Evolutionary conservation across 2,888 invertebrate genomes (phyloP).

Genomic region (Orthosia gothica): DNA sequence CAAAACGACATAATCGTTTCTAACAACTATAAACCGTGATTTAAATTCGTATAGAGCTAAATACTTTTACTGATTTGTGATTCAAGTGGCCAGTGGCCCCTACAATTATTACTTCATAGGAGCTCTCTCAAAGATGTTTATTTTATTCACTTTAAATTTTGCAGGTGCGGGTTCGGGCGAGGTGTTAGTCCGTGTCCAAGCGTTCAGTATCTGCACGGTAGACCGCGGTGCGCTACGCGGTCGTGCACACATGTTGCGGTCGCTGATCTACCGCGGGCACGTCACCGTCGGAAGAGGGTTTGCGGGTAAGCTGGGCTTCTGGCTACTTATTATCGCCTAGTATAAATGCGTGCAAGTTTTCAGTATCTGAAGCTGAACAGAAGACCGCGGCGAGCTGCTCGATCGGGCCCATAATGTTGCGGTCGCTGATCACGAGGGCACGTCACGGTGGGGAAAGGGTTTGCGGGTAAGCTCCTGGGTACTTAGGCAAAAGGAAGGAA

Average conservation of each 20-base stretch:
- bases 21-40: too few species aligned
- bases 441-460: conserved; percentile 84
- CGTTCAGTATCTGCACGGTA: conserved; percentile 84
- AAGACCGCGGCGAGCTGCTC: conserved; percentile 83
- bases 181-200: conserved; percentile 86
- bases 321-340: not conserved
- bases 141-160: not conserved
- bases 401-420: conserved; percentile 80
- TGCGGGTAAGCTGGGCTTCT: conserved; percentile 74
- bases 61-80: too few species aligned
- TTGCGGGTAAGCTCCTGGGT: conserved; percentile 4
- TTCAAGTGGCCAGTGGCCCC: too few species aligned
- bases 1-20: too few species aligned
- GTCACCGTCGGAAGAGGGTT: conserved; percentile 86
- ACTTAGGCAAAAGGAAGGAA: not conserved
- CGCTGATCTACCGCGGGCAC: conserved; percentile 74
- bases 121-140: not conserved
- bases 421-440: conserved; percentile 76
- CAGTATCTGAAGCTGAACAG: conserved; percentile 77
- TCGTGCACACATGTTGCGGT: conserved; percentile 78
- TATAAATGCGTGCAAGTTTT: conserved; percentile 84
- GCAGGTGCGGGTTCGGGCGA: conserved; percentile 83
- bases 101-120: too few species aligned
- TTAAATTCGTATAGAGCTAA: too few species aligned
- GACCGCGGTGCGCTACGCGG: conserved; percentile 86